Conservation (phyloP, 2,113 vertebrate species). For the Puffinus mauretanicus region DNA sequence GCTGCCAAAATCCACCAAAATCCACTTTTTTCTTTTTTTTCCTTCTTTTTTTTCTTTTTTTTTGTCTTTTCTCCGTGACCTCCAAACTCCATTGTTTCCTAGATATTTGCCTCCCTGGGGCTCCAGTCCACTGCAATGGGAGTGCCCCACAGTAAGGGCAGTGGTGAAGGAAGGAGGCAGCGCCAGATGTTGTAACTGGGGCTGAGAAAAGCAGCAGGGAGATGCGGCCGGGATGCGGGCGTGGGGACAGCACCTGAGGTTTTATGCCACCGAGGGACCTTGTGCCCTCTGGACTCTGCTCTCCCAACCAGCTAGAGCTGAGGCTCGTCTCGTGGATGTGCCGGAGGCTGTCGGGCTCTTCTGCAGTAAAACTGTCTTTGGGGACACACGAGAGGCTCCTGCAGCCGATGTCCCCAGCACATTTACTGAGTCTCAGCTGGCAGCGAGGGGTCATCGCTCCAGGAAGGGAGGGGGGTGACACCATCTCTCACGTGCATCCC, state of each 20-base stretch:
- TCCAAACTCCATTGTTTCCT: not conserved
- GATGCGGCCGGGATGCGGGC: rapidly evolving
- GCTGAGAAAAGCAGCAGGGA: not conserved
- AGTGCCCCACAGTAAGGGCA: no score
- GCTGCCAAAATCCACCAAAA: not conserved
- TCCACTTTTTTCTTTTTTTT: no score
- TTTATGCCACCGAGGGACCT: not conserved
- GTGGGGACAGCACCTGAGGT: not conserved
- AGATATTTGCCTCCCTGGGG: not conserved
- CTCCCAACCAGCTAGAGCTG: rapidly evolving
- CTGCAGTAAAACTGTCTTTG: not conserved
- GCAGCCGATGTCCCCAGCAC: rapidly evolving
- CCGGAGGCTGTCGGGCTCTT: not conserved
- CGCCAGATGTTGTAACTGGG: not conserved
- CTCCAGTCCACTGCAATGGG: not conserved
- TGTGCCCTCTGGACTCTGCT: not conserved
- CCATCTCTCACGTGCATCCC: rapidly evolving
- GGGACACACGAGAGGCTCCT: not conserved
- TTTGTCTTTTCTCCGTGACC: rapidly evolving
- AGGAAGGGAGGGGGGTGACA: not conserved
- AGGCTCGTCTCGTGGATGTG: rapidly evolving
- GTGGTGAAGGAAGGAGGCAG: not conserved
- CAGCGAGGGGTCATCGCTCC: not conserved
- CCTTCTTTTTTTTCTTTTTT: no score
- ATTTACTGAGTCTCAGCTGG: not conserved